Conservation (phyloP, 2,797 vertebrate genomes). For the Danio albolineatus region DNA sequence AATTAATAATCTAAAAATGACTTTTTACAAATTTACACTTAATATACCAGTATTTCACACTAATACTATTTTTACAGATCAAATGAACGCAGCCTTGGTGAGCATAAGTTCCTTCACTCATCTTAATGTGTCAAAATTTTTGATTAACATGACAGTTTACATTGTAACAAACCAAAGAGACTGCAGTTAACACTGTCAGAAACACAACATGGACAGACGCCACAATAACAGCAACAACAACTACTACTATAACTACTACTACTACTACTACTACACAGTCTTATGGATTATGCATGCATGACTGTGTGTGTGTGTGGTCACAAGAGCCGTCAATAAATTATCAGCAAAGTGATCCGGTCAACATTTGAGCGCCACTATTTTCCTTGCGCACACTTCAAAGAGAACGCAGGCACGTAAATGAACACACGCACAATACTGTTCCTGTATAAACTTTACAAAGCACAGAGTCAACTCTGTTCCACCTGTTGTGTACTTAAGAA, state of each 20-base stretch:
- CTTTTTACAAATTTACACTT: too few species aligned
- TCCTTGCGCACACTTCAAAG: constrained; percentile 36
- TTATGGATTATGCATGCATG: background rate
- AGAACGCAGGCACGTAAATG: constrained; percentile 49
- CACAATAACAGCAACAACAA: too few species aligned
- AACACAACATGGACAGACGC: too few species aligned
- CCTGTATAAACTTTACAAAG: constrained; percentile 78
- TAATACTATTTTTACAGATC: too few species aligned
- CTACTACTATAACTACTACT: background rate
- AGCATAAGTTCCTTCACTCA: too few species aligned
- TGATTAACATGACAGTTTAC: too few species aligned
- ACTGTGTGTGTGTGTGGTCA: constrained; percentile 61
- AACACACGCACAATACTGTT: constrained; percentile 46
- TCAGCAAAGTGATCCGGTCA: constrained; percentile 65
- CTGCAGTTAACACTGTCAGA: too few species aligned
- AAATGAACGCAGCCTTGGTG: too few species aligned
- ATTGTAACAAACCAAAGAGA: too few species aligned
- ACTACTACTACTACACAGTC: constrained; percentile 7
- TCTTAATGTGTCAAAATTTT: too few species aligned
- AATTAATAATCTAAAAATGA: too few species aligned
- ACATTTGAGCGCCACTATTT: constrained; percentile 64
- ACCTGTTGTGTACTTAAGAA: constrained; percentile 75
- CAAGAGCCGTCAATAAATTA: constrained; percentile 75
- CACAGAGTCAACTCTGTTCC: constrained; percentile 70
- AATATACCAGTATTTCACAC: too few species aligned